Evolutionary conservation across 2,888 invertebrate species (phyloP).

Genomic region (Ectropis crepuscularia): DNA sequence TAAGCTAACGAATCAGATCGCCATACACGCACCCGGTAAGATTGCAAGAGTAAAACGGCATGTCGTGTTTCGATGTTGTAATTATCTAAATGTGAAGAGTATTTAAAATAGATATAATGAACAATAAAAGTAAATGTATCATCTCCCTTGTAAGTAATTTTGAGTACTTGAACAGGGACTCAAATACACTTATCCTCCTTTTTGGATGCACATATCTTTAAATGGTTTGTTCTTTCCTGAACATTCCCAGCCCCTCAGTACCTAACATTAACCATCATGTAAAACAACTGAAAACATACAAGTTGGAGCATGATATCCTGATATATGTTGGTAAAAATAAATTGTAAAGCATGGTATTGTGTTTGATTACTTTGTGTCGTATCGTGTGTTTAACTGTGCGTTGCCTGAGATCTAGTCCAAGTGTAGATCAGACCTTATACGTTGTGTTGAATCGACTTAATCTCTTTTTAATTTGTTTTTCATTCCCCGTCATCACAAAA

Average conservation of each 20-base stretch:
- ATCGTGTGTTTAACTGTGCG: constrained; percentile 65
- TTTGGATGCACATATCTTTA: not conserved
- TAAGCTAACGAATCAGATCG: constrained; percentile 97
- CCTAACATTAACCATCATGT: not conserved
- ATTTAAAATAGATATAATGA: not conserved
- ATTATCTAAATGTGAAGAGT: constrained; percentile 3
- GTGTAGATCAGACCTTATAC: constrained; percentile 70
- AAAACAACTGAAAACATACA: not conserved
- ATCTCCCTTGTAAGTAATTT: not conserved
- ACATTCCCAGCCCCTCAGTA: not conserved
- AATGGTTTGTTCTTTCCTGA: not conserved
- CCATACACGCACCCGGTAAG: constrained; percentile 98
- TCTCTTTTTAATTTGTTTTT: constrained; percentile 22
- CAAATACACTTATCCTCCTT: not conserved
- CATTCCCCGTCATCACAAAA: constrained; percentile 26
- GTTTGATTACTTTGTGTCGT: constrained; percentile 47
- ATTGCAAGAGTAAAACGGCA: constrained; percentile 66
- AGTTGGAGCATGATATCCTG: constrained; percentile 38
- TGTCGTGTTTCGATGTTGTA: constrained; percentile 47
- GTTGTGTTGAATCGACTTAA: constrained; percentile 39
- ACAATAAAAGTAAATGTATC: not conserved
- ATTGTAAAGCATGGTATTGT: constrained; percentile 52
- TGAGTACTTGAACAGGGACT: not conserved
- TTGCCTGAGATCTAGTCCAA: constrained; percentile 78
- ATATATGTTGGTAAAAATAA: constrained; percentile 30